Evolutionary conservation across 2,888 invertebrate species (phyloP), one percentile per base, ranked within the genome.

Genomic region (Tinea trinotella): DNA sequence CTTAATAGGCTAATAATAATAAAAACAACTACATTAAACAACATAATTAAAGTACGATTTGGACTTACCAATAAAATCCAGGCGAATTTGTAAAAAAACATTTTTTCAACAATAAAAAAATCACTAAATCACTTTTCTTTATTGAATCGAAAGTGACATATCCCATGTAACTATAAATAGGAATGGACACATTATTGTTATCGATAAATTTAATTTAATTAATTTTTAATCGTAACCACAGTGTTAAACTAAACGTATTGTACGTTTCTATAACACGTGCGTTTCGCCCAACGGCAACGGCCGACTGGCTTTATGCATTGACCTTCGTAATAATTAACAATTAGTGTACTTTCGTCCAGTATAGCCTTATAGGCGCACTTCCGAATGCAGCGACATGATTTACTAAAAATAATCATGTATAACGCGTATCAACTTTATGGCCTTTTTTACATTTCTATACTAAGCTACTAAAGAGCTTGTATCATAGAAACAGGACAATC

Each of bases 251-350:
- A 83, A 81, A 78, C 77, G 74, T 62, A 65, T 73, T 71, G 71
- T 71, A 71, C 76, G 74, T 81, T 75, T 83, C 84, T 84, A 80
- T 75, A 79, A 82, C 82, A 79, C 83, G 84, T 79, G 84, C 77
- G 82, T 59, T 65, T 61, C 74, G 78, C 71, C 75, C 82, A 82
- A 78, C 81, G 76, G 77, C 78, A 65, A 71, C 71, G 71, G 59
- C 66, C 71, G 67, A 83, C 83, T 83, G 80, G 67, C 24, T n/a
- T 24, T 12, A 20, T 67, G 70, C 65, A 63, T 66, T 76, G 84
- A 83, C 84, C 84, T 84, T 84, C 78, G 74, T 78, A 78, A 13
- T 24, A 50, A 83, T 83, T 82, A 83, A 76, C 65, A 71, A 76
- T 79, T 78, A 80, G 77, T 81, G 76, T 80, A 84, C 83, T 84